A percentile compares a stretch with the other conserved stretches of the same genome.
phyloP scores from a whole-genome alignment of 1,140 invertebrate species.

The Physella acuta region DNA sequence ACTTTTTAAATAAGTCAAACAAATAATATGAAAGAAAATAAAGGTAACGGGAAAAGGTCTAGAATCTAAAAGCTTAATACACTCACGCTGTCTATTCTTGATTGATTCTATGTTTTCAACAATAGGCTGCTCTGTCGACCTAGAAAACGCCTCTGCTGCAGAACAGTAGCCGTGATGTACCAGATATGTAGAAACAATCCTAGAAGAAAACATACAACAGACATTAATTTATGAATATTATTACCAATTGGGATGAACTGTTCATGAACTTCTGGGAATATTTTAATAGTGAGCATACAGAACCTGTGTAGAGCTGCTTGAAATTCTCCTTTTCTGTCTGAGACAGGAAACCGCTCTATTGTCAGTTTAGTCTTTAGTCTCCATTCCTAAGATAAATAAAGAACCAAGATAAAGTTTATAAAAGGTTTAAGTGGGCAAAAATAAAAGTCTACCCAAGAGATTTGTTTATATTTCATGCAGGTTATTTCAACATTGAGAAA shows the following conservation, averaged over 20 bases:
- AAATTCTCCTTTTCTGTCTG: conserved; percentile 86
- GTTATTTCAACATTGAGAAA: too few species aligned
- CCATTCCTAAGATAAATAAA: conserved; percentile 69
- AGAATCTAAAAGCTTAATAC: too few species aligned
- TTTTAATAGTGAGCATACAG: background rate
- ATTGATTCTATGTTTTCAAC: conserved; percentile 92
- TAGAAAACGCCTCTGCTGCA: conserved; percentile 93
- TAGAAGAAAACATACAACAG: conserved; percentile 60
- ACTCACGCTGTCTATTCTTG: conserved; percentile 91
- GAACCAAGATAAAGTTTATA: too few species aligned
- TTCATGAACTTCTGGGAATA: too few species aligned
- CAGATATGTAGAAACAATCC: conserved; percentile 95
- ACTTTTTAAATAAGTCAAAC: too few species aligned
- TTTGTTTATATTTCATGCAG: too few species aligned
- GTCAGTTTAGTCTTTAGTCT: conserved; percentile 76
- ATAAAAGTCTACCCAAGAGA: too few species aligned
- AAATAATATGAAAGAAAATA: too few species aligned
- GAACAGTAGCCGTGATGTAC: conserved; percentile 96
- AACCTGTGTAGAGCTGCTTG: conserved; percentile 87
- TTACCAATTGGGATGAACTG: too few species aligned
- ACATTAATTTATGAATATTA: too few species aligned
- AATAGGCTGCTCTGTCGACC: conserved; percentile 85
- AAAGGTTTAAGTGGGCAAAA: too few species aligned
- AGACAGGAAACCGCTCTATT: conserved; percentile 85
- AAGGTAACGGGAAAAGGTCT: too few species aligned